These are phyloP conservation scores for Ptilodon capucinus DNA, from an alignment of 2,888 invertebrate species.

Conservation along the genomic window DNA sequence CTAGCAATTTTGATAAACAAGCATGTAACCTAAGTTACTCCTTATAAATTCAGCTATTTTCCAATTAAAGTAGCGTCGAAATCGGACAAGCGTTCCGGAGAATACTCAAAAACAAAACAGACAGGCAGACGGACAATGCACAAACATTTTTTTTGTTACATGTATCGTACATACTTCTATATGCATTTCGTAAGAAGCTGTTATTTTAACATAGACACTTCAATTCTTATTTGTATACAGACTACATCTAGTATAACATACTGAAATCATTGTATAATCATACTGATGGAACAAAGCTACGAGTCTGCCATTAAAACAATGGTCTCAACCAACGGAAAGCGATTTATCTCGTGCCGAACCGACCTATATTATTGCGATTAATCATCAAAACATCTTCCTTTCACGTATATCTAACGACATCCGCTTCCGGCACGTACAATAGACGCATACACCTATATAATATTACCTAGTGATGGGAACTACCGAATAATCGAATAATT, in stretches of 20 bases:
- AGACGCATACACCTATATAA: constrained; percentile 5
- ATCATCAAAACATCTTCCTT: constrained; percentile 36
- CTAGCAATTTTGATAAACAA: no score
- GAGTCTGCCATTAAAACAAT: constrained; percentile 4
- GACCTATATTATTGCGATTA: constrained; percentile 31
- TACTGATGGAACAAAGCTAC: neutral
- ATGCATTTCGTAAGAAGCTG: no score
- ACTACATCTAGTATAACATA: neutral
- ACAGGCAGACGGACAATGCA: no score
- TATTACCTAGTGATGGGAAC: constrained; percentile 19
- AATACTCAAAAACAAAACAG: no score
- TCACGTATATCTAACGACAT: constrained; percentile 42
- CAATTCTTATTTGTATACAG: no score
- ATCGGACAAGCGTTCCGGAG: no score
- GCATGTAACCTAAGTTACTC: no score
- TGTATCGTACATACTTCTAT: no score
- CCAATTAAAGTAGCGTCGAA: no score
- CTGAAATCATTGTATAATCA: neutral
- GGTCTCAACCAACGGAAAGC: neutral
- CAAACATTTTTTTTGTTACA: no score
- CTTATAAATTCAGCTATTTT: no score
- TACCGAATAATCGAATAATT: neutral
- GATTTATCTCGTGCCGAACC: constrained; percentile 11
- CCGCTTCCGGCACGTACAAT: constrained; percentile 42
- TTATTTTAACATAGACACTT: no score